Conservation (phyloP, 30 jellyfish, hydroid and myxozoan genomes). For the Aurelia coerulea region DNA sequence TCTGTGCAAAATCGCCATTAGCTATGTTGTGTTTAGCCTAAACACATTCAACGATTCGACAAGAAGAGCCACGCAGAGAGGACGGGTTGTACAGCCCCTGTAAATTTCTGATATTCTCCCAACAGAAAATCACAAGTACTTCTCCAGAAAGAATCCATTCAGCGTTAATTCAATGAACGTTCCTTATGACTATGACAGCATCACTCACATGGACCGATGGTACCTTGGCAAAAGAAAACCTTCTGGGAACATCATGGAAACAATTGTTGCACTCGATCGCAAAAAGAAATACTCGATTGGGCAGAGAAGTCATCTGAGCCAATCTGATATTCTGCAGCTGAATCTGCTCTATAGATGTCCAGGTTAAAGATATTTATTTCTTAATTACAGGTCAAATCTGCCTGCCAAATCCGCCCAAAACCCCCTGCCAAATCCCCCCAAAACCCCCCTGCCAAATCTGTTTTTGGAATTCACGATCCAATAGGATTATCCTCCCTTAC, state of each 20-base stretch:
- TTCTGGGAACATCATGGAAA: constrained; percentile 30
- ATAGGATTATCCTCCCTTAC: too few relatives aligned
- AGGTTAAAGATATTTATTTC: background rate
- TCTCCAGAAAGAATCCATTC: constrained; percentile 47
- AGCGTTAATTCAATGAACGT: constrained; percentile 45
- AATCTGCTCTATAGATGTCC: constrained; percentile 57
- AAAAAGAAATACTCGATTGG: constrained; percentile 65
- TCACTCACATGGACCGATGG: constrained; percentile 58
- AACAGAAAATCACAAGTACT: constrained; percentile 44
- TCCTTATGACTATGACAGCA: constrained; percentile 66
- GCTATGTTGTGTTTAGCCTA: too few relatives aligned
- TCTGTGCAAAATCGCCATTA: too few relatives aligned
- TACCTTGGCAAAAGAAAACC: constrained; percentile 50
- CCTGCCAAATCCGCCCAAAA: too few relatives aligned
- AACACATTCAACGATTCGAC: too few relatives aligned
- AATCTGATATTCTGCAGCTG: constrained; percentile 52
- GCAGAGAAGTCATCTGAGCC: constrained; percentile 46
- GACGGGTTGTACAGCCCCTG: too few relatives aligned
- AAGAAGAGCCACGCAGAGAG: too few relatives aligned
- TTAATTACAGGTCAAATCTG: too few relatives aligned
- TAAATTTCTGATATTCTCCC: background rate
- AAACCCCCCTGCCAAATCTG: too few relatives aligned
- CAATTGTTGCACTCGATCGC: constrained; percentile 30
- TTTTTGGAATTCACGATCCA: too few relatives aligned
- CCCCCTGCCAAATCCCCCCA: too few relatives aligned